Percentiles rank a stretch among this genome's conserved stretches.
phyloP scores from a whole-genome alignment of 2,113 vertebrate genomes.

The Pteronura brasiliensis region DNA sequence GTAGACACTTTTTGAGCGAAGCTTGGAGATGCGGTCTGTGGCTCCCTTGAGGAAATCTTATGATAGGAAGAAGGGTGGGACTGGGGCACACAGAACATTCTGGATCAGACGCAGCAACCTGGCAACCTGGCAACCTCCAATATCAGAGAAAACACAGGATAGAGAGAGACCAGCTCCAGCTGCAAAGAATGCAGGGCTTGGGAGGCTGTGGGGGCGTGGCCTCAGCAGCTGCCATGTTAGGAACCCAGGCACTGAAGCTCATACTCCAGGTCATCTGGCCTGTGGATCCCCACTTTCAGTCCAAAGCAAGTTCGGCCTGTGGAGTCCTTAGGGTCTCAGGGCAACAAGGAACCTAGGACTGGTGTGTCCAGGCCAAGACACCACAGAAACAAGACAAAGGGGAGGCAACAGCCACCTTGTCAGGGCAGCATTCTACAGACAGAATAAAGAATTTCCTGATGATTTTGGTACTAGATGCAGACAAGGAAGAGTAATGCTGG shows the following conservation, averaged over 20 bases:
- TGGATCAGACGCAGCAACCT: accelerated
- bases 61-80: not conserved
- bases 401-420: not conserved
- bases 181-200: no score
- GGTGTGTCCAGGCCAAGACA: not conserved
- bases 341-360: not conserved
- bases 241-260: not conserved
- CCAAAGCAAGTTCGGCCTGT: not conserved
- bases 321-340: not conserved
- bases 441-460: not conserved
- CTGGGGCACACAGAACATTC: not conserved
- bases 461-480: no score
- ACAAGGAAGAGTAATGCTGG: not conserved
- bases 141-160: not conserved
- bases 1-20: not conserved
- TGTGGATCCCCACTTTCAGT: accelerated
- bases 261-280: not conserved
- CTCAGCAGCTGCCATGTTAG: not conserved
- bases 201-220: not conserved
- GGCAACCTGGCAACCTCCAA: not conserved
- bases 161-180: not conserved
- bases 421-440: not conserved
- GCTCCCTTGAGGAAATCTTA: not conserved
- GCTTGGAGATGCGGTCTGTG: accelerated
- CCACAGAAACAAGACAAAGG: not conserved